A percentile compares a stretch with the other conserved stretches of the same genome.
phyloP scores from a whole-genome alignment of 1,140 invertebrate species.

The Drosophila varians region DNA sequence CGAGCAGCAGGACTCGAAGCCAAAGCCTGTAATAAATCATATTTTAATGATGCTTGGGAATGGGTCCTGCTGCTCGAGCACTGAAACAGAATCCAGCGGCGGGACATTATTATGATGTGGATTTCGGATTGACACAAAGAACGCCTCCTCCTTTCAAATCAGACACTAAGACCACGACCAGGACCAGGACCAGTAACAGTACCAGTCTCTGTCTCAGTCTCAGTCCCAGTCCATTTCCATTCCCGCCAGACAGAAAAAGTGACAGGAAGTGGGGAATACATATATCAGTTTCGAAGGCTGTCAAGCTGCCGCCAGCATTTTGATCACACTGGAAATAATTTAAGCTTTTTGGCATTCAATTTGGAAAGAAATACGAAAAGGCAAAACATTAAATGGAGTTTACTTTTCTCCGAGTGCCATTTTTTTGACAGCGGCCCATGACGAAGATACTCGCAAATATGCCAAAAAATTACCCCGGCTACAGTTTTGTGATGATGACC shows the following conservation, averaged over 20 bases:
- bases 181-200: too few relatives aligned
- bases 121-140: conserved; percentile 55
- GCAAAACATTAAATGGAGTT: too few relatives aligned
- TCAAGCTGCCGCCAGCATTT: conserved; percentile 23
- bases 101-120: conserved; percentile 50
- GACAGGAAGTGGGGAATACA: conserved; percentile 60
- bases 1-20: conserved; percentile 18
- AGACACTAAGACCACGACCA: neutral
- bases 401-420: neutral
- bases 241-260: conserved; percentile 14
- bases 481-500: neutral
- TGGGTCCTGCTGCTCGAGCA: conserved; percentile 40
- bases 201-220: neutral
- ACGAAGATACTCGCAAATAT: conserved; percentile 28
- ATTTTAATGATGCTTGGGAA: conserved; percentile 76
- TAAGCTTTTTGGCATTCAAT: neutral
- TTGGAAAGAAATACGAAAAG: too few relatives aligned
- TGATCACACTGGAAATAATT: conserved; percentile 8
- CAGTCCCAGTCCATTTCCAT: conserved; percentile 11
- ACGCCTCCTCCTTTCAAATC: conserved; percentile 6
- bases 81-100: conserved; percentile 61
- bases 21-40: conserved; percentile 66
- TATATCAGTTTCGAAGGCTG: conserved; percentile 58
- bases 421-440: conserved; percentile 9
- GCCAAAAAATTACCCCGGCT: conserved; percentile 2